A percentile compares a stretch with the other conserved stretches of the same genome.
Conservation (phyloP, 23 tunicate genomes). For the Diplosoma virens region DNA sequence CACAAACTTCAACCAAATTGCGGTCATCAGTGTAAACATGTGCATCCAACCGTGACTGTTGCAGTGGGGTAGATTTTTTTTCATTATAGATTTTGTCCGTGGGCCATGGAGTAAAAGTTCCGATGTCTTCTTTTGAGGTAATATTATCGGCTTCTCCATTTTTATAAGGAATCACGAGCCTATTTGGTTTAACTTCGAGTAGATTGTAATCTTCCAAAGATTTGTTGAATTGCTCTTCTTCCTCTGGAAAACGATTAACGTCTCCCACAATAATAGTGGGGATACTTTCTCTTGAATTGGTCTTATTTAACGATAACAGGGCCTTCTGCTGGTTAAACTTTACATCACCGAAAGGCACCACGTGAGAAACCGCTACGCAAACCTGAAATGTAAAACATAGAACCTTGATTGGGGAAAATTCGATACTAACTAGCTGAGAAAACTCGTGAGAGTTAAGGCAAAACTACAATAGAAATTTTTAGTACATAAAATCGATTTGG, state of each 20-base stretch:
- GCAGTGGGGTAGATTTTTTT: conserved; percentile 8
- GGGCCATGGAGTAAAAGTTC: conserved; percentile 66
- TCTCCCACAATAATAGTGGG: conserved; percentile 48
- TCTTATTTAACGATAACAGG: conserved; percentile 11
- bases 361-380: conserved; percentile 53
- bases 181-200: conserved; percentile 22
- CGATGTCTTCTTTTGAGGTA: conserved; percentile 16
- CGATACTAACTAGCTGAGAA: no score
- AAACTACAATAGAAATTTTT: no score
- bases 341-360: conserved; percentile 45
- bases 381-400: no score
- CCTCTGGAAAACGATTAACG: conserved; percentile 48
- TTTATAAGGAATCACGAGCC: conserved; percentile 37
- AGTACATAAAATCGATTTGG: no score
- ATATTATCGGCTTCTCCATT: neutral
- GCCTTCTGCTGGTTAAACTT: conserved; percentile 35
- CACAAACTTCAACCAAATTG: neutral
- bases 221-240: conserved; percentile 12
- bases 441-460: no score
- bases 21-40: conserved; percentile 20
- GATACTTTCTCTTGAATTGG: neutral
- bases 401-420: no score
- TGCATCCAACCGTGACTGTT: conserved; percentile 30
- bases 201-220: conserved; percentile 18
- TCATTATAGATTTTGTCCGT: conserved; percentile 15